Evolutionary conservation across 2,888 invertebrate genomes (phyloP).

Genomic region (Steromphala cineraria): DNA sequence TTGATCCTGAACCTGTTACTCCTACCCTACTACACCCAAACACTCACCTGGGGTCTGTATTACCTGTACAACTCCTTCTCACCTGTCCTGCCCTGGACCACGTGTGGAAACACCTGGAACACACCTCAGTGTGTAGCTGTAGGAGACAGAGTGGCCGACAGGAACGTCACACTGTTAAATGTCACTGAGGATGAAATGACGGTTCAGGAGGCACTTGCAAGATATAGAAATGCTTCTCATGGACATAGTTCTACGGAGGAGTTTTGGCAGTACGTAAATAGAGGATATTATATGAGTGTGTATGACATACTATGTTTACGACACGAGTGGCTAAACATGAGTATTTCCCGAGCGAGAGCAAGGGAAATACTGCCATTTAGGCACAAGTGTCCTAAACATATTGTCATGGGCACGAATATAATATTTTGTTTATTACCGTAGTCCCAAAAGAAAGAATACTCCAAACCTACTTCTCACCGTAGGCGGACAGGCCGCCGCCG

Average conservation of each 20-base stretch:
- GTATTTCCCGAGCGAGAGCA: no score
- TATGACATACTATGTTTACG: no score
- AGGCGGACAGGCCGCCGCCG: no score
- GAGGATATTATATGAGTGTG: no score
- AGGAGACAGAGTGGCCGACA: not conserved
- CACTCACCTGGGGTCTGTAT: slow-evolving; percentile 15
- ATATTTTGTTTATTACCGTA: no score
- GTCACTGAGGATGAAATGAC: not conserved
- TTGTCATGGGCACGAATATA: no score
- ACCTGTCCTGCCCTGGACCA: slow-evolving; percentile 22
- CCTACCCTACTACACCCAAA: slow-evolving; percentile 1
- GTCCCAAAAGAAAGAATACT: no score
- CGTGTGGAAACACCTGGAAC: slow-evolving; percentile 27
- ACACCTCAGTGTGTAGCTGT: not conserved
- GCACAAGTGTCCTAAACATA: no score
- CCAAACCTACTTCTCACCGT: no score
- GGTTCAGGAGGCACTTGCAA: not conserved
- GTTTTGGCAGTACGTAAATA: not conserved
- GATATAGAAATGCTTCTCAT: not conserved
- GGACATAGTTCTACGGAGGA: not conserved
- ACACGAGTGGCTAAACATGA: no score
- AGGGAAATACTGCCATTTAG: no score
- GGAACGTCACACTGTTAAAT: not conserved
- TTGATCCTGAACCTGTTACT: not conserved
- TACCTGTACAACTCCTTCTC: slow-evolving; percentile 20